Evolutionary conservation across 2,888 invertebrate genomes (phyloP), one percentile per base, ranked within the genome.

Genomic region (Diachrysia chrysitis): DNA sequence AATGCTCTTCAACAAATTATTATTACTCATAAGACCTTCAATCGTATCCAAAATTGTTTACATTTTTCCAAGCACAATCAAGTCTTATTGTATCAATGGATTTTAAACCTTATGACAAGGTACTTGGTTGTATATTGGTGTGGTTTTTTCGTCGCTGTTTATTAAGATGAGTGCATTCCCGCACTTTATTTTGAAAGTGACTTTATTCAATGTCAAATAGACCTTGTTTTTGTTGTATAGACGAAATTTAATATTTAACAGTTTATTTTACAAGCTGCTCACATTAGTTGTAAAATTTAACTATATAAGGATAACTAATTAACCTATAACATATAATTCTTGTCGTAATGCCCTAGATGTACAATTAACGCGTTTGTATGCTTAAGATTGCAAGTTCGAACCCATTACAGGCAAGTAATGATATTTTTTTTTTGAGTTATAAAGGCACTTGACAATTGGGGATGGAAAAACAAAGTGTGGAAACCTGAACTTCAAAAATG

Each of bases 131-230:
- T 23, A 0, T n/a, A 58, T 68, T 73, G 16, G 7, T 21, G 37
- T 63, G n/a, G 54, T 21, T 6, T 14, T 0, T 0, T 14, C n/a
- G 37, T 46, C 62, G 53, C 56, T 66, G 61, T 57, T 55, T 57
- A 56, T 63, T 14, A 42, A 29, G 12, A 23, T 16, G 32, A 63
- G 60, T 76, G 74, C 70, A 69, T 70, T 71, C 67, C 56, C 79
- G 79, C 71, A 71, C 51, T 71, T 69, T 70, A 74, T 71, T 65
- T 77, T 71, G 21, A 66, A 58, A 55, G 55, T 75, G 77, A 77
- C 79, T 75, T 79, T 77, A 58, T 46, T 42, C 75, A 79, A 79
- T 70, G 79, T 77, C 79, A 66, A 70, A 66, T 46, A 55, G 37
- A 17, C n/a, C 10, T 25, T 51, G 9, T 53, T 16, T 48, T 60